Evolutionary conservation across 1,140 invertebrate genomes (phyloP), one percentile per base, ranked within the genome.

Genomic region (Cepaea nemoralis): DNA sequence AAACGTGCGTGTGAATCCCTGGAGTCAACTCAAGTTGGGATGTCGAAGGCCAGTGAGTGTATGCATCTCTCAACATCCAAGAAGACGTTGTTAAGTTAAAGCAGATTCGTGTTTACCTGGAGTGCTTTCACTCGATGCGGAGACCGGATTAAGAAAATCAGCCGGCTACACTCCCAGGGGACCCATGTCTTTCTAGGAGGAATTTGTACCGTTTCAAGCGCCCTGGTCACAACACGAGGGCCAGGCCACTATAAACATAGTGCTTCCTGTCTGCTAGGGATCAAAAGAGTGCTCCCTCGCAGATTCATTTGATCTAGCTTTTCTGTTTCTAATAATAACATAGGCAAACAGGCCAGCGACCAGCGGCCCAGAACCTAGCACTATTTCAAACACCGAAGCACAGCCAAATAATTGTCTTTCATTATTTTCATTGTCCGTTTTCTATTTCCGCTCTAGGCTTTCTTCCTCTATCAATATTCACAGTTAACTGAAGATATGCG

Each of bases 291-390:
- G 14, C 3, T 55, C 74, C 59, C 55, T n/a, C 5, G 55, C 27
- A 59, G 19, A 66, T 66, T 37, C 39, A n/a, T 77, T 77, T 77
- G 55, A 77, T 77, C 76, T 10, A 6, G 19, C 31, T 3, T 63
- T 77, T 37, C 24, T 76, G 33, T 35, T 59, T 55, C 48, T 16
- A 59, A 3, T 70, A 80, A 70, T 80, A 80, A 80, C 63, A 6
- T 31, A n/a, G 16, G 77, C 67, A 80, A 80, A 80, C 67, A 80
- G 19, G 59, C n/a, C 5, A 37, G 10, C 35, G 42, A 8, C 74
- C 66, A 78, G 19, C 50, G 8, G 50, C 50, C n/a, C 1, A 2
- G 50, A 14, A 2, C 50, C n/a, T 55, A 22, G 2, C 50, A 24
- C 50, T 55, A 24, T 55, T 55, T 55, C 22, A 55, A 19, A 45